Conservation (phyloP, 1,140 invertebrate species). For the Gryllus bimaculatus region DNA sequence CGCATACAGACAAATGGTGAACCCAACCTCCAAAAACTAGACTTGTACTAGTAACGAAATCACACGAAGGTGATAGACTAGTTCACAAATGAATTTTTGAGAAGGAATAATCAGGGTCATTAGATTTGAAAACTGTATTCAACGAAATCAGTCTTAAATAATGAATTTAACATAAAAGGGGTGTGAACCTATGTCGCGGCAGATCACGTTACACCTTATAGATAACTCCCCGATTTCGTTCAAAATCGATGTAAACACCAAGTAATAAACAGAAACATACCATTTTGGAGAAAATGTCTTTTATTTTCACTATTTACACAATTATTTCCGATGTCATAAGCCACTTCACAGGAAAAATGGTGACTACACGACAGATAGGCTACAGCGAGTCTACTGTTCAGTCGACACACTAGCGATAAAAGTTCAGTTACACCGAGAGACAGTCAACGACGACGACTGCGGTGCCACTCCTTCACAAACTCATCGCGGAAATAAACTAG, state of each 20-base stretch:
- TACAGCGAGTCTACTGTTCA: neutral
- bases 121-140: too few species aligned
- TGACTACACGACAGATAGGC: slow-evolving; percentile 15
- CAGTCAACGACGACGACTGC: too few species aligned
- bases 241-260: neutral
- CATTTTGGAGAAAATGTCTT: neutral
- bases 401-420: neutral
- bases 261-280: neutral
- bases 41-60: too few species aligned
- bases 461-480: too few species aligned
- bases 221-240: neutral
- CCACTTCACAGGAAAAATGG: slow-evolving; percentile 14
- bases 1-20: neutral
- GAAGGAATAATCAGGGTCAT: too few species aligned
- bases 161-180: slow-evolving; percentile 7
- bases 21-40: neutral
- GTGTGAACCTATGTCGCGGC: slow-evolving; percentile 6
- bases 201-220: neutral
- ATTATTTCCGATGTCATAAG: slow-evolving; percentile 14
- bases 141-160: too few species aligned
- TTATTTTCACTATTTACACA: slow-evolving; percentile 13
- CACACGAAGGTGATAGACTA: too few species aligned
- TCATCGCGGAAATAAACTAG: too few species aligned
- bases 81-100: too few species aligned
- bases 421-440: neutral